phyloP scores from a whole-genome alignment of 2,888 invertebrate species.

The Ariolimax columbianus region DNA sequence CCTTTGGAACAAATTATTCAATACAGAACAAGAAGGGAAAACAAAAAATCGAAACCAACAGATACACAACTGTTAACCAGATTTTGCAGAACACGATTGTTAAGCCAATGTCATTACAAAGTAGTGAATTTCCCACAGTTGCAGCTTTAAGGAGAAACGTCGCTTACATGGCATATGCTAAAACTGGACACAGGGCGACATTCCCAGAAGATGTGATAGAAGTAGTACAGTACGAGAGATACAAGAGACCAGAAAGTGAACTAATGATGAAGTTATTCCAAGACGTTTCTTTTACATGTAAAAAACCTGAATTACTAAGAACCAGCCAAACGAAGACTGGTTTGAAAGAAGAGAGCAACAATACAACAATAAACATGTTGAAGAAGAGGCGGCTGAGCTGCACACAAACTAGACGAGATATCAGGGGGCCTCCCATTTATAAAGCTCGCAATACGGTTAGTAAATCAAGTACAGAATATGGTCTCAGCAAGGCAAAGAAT shows the following conservation, averaged over 20 bases:
- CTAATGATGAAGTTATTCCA: neutral
- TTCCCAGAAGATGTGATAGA: constrained; percentile 11
- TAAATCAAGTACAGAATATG: neutral
- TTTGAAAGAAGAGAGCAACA: neutral
- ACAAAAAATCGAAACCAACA: neutral
- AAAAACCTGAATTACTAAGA: neutral
- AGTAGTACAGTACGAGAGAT: neutral
- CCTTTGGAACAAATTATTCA: too few species aligned
- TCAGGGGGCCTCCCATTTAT: too few species aligned
- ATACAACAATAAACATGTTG: neutral
- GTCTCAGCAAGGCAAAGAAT: neutral
- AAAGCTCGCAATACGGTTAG: neutral
- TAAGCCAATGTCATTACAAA: neutral
- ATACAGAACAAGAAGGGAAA: neutral
- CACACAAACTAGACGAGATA: neutral
- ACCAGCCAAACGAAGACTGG: neutral
- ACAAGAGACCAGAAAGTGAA: neutral
- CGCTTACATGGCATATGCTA: constrained; percentile 16
- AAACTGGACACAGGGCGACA: constrained; percentile 5
- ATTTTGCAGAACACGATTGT: neutral
- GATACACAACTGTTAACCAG: neutral
- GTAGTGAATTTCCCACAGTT: neutral
- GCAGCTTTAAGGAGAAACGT: constrained; percentile 16
- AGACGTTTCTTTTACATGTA: neutral
- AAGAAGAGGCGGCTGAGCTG: neutral